Conservation (phyloP, 2,797 vertebrate species). For the Melanogrammus aeglefinus region DNA sequence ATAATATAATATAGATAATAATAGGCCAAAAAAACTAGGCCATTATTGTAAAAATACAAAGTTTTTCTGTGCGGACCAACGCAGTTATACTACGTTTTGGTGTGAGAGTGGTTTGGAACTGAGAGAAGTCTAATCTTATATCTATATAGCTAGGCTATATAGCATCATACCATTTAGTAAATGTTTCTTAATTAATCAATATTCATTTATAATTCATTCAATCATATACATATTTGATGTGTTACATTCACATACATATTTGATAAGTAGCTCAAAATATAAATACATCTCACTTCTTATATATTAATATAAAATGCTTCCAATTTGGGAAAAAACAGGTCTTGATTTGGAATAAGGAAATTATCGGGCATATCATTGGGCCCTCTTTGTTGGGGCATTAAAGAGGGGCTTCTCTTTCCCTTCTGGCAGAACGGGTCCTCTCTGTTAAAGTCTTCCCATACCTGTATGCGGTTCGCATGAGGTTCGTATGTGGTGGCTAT, state of each 20-base stretch:
- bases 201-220: neutral
- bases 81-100: too few species aligned
- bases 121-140: too few species aligned
- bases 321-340: too few species aligned
- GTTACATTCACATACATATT: neutral
- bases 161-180: neutral
- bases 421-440: constrained; percentile 26
- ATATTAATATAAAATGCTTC: neutral
- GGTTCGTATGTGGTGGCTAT: constrained; percentile 37
- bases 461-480: accelerated
- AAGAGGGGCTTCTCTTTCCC: neutral
- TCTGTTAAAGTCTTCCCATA: constrained; percentile 61
- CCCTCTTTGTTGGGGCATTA: neutral
- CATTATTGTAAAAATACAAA: too few species aligned
- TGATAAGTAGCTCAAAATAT: neutral
- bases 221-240: neutral
- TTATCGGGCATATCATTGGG: neutral
- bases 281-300: neutral
- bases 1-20: too few species aligned
- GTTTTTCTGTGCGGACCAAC: too few species aligned
- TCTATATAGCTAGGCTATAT: neutral
- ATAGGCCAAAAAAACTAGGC: too few species aligned
- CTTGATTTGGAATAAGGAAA: neutral
- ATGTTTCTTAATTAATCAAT: neutral
- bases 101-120: too few species aligned